Conservation (phyloP, 2,888 invertebrate species). For the Adelphocoris suturalis region DNA sequence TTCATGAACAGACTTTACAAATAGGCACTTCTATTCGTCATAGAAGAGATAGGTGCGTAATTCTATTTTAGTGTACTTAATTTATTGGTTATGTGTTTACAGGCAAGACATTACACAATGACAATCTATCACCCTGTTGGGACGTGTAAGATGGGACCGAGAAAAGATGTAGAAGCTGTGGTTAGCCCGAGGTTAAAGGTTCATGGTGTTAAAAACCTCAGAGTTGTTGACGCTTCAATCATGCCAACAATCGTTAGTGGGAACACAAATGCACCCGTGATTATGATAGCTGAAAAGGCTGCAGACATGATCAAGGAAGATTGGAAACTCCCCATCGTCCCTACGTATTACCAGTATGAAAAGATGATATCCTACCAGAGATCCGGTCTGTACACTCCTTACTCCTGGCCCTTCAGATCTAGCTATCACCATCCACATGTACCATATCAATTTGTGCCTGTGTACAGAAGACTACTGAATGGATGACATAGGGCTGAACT, state of each 20-base stretch:
- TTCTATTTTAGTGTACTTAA: too few species aligned
- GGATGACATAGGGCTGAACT: background rate
- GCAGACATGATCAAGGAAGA: constrained; percentile 90
- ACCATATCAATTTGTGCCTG: constrained; percentile 17
- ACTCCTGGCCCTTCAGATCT: background rate
- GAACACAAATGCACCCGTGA: constrained; percentile 89
- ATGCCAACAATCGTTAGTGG: constrained; percentile 90
- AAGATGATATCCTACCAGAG: constrained; percentile 6
- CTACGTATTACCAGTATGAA: constrained; percentile 36
- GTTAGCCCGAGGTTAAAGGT: constrained; percentile 86
- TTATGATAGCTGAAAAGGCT: constrained; percentile 92
- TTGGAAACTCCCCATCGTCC: constrained; percentile 79
- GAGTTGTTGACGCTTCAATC: constrained; percentile 90
- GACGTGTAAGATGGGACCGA: constrained; percentile 90
- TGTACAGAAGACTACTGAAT: constrained; percentile 43
- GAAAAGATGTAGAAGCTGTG: constrained; percentile 82
- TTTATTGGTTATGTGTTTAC: constrained; percentile 75
- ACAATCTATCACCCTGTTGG: constrained; percentile 91
- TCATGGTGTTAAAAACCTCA: constrained; percentile 84
- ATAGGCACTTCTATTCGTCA: too few species aligned
- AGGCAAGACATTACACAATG: constrained; percentile 86
- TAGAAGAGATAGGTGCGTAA: too few species aligned
- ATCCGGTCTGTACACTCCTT: constrained; percentile 2
- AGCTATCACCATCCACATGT: background rate
- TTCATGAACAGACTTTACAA: too few species aligned